Percentiles rank a stretch among this genome's conserved stretches.
phyloP scores from a whole-genome alignment of 2,113 vertebrate species.

The Tyrannus savana region DNA sequence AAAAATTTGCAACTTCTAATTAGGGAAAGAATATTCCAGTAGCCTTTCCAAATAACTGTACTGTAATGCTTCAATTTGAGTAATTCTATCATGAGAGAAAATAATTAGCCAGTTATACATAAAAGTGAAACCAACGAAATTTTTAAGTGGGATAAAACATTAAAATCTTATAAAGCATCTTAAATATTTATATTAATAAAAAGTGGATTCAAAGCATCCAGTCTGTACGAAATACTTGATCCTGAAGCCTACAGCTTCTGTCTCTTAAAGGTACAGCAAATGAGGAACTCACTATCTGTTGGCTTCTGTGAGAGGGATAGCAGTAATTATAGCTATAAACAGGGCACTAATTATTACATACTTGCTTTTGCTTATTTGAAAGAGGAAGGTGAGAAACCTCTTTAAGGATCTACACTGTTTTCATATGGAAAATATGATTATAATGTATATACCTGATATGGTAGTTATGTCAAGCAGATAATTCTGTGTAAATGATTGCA shows the following conservation, averaged over 20 bases:
- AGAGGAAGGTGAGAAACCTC: background rate
- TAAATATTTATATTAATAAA: background rate
- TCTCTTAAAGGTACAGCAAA: background rate
- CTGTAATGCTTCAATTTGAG: background rate
- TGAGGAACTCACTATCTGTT: background rate
- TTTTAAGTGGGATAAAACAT: background rate
- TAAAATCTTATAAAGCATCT: background rate
- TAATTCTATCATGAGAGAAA: background rate
- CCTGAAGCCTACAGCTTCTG: background rate
- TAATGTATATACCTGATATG: background rate
- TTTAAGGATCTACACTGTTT: background rate
- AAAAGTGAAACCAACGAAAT: background rate
- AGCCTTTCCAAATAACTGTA: background rate
- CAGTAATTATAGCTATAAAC: background rate
- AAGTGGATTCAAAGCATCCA: background rate
- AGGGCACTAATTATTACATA: background rate
- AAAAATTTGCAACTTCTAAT: background rate
- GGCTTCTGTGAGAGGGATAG: background rate
- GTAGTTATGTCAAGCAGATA: background rate
- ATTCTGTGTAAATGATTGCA: background rate
- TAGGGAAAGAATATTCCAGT: background rate
- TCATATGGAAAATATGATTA: background rate
- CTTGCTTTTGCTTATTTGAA: background rate
- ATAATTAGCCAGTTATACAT: background rate
- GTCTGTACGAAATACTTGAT: background rate